Base-by-base conservation (phyloP, 2,797 vertebrate genomes). In the Neostethus bicornis region DNA sequence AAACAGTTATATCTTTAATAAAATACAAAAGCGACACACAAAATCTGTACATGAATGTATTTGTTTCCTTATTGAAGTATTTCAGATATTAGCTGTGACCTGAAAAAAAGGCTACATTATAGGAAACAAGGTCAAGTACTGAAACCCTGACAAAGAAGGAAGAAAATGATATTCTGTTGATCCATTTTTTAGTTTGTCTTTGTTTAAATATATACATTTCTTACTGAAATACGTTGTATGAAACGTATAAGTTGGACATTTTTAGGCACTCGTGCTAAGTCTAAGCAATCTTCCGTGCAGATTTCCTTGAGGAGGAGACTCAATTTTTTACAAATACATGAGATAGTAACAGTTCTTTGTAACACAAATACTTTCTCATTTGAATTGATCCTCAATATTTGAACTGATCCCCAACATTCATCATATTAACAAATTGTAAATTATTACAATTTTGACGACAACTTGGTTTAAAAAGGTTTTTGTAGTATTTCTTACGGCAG, bases 21-120 rank as follows among this genome's bases (percentile, higher is more conserved):
- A 83, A 83, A 79, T 90, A 91, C 71, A 91, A 90, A 89, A 87
- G 73, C 79, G 64, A 76, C 56, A 76, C 50, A 24, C 75, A 52
- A 73, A 86, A 79, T 84, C 65, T 88, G 74, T 86, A 89, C 79
- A 86, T 78, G 73, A 45, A 73, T 58, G 63, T 68, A 54, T 17
- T 14, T 55, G 65, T 70, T 51, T 45, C 37, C 17, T 57, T 42
- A 4, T 69, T 55, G 70, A 37, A 73, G 61, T 32, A 70, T 77
- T 68, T 77, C 49, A 65, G 56, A 32, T 25, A 24, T 52, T 34
- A 37, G 46, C 49, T 49, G 39, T 49, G 55, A 74, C 65, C 64
- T 56, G 42, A 47, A 35, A 57, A 70, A 71, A 71, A 70, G 78
- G 77, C 77, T 85, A 83, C 74, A 77, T 80, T 74, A 61, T 32